Percentiles rank a stretch among this genome's conserved stretches.
Evolutionary conservation across 2,888 invertebrate species (phyloP).

Genomic region (Epistrophella euchroma): DNA sequence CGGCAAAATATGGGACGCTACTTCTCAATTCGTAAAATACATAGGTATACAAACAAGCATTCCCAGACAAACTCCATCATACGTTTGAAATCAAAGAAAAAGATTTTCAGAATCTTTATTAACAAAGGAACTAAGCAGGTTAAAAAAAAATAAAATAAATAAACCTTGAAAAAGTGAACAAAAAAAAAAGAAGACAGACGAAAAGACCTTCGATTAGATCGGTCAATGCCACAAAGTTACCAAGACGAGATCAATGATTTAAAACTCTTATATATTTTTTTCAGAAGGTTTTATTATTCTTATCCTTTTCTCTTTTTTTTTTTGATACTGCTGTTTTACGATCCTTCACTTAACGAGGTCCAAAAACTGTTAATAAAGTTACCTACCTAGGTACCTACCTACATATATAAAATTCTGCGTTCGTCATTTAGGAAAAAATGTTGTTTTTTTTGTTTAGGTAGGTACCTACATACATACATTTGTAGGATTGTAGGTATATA

Average conservation of each 20-base stretch:
- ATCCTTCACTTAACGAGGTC: slow-evolving; percentile 39
- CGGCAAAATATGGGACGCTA: neutral
- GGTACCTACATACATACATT: too few relatives aligned
- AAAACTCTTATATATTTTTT: slow-evolving; percentile 43
- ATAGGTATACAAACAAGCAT: slow-evolving; percentile 27
- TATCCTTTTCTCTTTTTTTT: slow-evolving; percentile 7
- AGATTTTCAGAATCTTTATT: neutral
- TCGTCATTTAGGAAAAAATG: slow-evolving; percentile 8
- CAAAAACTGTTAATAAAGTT: slow-evolving; percentile 7
- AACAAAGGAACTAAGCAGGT: slow-evolving; percentile 40
- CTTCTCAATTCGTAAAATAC: neutral
- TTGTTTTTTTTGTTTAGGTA: neutral
- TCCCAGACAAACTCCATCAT: slow-evolving; percentile 68
- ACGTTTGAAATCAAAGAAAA: slow-evolving; percentile 20
- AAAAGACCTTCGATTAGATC: slow-evolving; percentile 71
- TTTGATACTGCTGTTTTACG: slow-evolving; percentile 3
- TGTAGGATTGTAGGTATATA: neutral
- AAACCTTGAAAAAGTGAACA: slow-evolving; percentile 9
- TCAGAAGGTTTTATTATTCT: neutral
- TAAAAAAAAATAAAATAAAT: slow-evolving; percentile 14
- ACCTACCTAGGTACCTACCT: neutral
- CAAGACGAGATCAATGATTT: slow-evolving; percentile 66
- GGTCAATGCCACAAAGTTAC: slow-evolving; percentile 68
- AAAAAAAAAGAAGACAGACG: slow-evolving; percentile 44
- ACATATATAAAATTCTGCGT: slow-evolving; percentile 16